Evolutionary conservation across 2,113 vertebrate genomes (phyloP).

Genomic region (Crotalus viridis): DNA sequence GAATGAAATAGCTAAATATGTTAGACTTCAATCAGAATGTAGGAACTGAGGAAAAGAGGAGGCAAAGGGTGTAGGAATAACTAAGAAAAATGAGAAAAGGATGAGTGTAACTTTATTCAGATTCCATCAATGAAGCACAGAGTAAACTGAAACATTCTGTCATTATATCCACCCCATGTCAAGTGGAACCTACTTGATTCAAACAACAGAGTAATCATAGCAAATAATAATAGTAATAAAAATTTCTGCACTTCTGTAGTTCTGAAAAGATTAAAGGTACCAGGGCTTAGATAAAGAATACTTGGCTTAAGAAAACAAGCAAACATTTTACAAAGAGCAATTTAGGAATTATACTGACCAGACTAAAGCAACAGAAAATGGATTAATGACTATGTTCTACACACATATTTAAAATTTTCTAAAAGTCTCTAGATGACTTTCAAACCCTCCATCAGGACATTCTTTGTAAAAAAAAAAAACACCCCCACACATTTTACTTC

Average conservation of each 20-base stretch:
- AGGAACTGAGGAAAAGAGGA: background rate
- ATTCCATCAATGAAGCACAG: background rate
- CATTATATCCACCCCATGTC: background rate
- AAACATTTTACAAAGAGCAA: background rate
- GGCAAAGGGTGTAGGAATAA: background rate
- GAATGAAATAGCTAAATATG: background rate
- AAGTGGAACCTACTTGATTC: background rate
- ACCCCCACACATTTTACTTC: background rate
- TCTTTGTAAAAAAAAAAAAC: background rate
- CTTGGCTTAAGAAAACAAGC: background rate
- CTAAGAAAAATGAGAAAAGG: background rate
- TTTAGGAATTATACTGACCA: constrained; percentile 9
- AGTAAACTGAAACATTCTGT: background rate
- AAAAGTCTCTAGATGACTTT: background rate
- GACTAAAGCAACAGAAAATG: background rate
- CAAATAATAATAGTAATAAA: background rate
- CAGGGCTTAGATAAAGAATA: background rate
- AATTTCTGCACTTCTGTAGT: background rate
- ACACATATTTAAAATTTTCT: background rate
- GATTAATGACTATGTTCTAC: constrained; percentile 10
- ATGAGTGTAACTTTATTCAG: background rate
- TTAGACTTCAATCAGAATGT: background rate
- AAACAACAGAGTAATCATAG: background rate
- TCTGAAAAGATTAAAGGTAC: background rate
- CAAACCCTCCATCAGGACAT: background rate